Conservation (phyloP, 2,888 invertebrate genomes). For the Aporophyla lueneburgensis region DNA sequence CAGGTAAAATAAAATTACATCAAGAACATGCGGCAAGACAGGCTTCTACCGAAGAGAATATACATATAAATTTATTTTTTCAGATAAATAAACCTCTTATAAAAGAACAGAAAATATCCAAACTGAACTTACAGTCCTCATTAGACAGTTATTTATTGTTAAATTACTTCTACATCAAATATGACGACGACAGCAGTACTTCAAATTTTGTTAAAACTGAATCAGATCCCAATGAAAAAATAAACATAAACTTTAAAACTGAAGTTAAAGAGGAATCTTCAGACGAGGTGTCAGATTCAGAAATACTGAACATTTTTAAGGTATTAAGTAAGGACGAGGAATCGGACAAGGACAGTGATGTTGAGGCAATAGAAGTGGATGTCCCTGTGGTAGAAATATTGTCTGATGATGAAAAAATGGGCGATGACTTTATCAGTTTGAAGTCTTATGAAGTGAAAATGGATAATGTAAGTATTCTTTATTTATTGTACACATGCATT, state of each 20-base stretch:
- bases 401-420: constrained; percentile 44
- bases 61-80: too few species aligned
- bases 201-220: constrained; percentile 22
- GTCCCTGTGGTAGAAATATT: constrained; percentile 31
- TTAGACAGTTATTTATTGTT: constrained; percentile 40
- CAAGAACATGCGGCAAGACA: neutral
- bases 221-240: constrained; percentile 1
- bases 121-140: constrained; percentile 46
- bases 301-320: constrained; percentile 11
- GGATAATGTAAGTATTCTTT: constrained; percentile 6
- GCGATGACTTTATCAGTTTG: constrained; percentile 39
- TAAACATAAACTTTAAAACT: constrained; percentile 14
- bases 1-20: constrained; percentile 57
- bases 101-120: constrained; percentile 46
- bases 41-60: neutral
- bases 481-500: neutral
- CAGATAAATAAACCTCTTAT: constrained; percentile 69
- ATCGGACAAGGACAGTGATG: constrained; percentile 30
- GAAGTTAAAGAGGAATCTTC: constrained; percentile 23
- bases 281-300: neutral
- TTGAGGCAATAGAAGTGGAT: constrained; percentile 24
- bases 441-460: constrained; percentile 21
- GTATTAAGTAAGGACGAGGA: neutral
- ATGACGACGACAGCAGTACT: constrained; percentile 34
- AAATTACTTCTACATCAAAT: constrained; percentile 43